phyloP scores from a whole-genome alignment of 1,140 invertebrate genomes.

The Agrilus planipennis region DNA sequence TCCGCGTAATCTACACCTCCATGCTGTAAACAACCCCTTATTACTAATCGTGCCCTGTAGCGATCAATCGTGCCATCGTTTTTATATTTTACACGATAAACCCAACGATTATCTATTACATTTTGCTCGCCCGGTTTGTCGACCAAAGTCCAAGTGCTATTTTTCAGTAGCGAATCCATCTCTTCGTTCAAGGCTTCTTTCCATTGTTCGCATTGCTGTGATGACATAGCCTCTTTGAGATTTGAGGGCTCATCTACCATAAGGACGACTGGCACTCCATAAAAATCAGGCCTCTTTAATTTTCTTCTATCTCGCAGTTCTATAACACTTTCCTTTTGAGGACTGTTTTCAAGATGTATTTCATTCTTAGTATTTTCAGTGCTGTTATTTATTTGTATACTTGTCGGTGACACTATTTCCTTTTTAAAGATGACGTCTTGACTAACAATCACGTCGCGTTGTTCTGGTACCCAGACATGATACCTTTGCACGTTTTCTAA shows the following conservation, averaged over 20 bases:
- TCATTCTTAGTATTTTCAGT: too few species aligned
- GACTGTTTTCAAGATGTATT: too few species aligned
- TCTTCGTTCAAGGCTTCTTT: too few species aligned
- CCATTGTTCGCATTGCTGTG: too few species aligned
- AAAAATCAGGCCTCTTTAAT: too few species aligned
- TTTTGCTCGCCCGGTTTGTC: constrained; percentile 1
- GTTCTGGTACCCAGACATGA: constrained; percentile 16
- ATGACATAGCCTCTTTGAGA: too few species aligned
- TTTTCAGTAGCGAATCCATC: constrained; percentile 4
- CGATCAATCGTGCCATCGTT: constrained; percentile 12
- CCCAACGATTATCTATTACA: constrained; percentile 5
- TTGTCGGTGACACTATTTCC: background rate
- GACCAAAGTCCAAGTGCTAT: constrained; percentile 8
- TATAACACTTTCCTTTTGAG: too few species aligned
- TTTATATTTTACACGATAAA: constrained; percentile 19
- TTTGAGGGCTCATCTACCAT: too few species aligned
- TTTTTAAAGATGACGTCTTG: constrained; percentile 20
- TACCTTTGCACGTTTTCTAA: constrained; percentile 20
- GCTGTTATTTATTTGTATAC: too few species aligned
- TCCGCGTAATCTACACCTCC: constrained; percentile 22
- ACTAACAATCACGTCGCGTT: constrained; percentile 15
- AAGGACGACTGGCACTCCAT: too few species aligned
- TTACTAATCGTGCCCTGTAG: constrained; percentile 34
- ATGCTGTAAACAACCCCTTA: constrained; percentile 29
- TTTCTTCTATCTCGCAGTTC: too few species aligned